phyloP scores from a whole-genome alignment of 2,113 vertebrate genomes.

The Chaetodon auriga region DNA sequence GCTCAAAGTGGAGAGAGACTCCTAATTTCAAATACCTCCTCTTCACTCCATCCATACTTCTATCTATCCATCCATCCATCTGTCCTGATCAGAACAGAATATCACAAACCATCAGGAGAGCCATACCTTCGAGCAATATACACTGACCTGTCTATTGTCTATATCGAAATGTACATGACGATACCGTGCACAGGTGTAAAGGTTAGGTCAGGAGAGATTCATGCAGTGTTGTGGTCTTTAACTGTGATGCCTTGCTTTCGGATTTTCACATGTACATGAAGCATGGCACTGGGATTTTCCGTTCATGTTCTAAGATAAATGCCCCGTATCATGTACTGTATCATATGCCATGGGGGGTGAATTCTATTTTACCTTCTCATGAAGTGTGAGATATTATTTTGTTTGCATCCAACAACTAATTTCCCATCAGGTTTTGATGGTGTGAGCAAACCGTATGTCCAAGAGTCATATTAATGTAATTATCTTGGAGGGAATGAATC shows the following conservation, averaged over 20 bases:
- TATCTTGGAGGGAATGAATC: neutral
- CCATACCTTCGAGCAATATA: neutral
- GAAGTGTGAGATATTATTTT: neutral
- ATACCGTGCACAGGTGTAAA: neutral
- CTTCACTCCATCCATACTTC: neutral
- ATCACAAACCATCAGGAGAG: neutral
- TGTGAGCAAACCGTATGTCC: neutral
- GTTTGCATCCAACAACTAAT: neutral
- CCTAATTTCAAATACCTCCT: slow-evolving; percentile 24
- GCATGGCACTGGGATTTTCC: too few species aligned
- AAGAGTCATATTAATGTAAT: neutral
- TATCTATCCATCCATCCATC: neutral
- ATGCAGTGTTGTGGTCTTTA: neutral
- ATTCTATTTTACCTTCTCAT: too few species aligned
- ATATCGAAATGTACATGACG: too few species aligned
- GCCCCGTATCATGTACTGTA: too few species aligned
- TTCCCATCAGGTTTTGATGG: neutral
- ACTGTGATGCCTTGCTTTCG: too few species aligned
- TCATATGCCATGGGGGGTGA: too few species aligned
- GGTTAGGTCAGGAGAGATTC: neutral
- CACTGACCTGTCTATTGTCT: neutral
- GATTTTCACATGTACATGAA: too few species aligned
- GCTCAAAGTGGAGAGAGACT: neutral
- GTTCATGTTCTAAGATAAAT: too few species aligned
- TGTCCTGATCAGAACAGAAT: neutral